These are phyloP conservation scores for Cryptotis parvus DNA, from an alignment of 2,113 vertebrate genomes.

Conservation along the genomic window DNA sequence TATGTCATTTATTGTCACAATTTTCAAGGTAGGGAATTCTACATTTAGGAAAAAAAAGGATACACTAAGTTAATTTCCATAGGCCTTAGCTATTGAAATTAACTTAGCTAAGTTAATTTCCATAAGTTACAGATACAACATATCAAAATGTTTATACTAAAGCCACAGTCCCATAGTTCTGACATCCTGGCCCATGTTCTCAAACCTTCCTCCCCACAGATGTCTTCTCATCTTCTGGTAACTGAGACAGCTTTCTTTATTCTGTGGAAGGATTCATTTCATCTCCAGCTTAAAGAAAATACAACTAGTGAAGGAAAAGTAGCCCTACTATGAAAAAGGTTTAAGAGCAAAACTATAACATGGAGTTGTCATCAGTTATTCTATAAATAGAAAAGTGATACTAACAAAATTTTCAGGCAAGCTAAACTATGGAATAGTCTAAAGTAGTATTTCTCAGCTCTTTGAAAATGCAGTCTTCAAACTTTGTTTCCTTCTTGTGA, in stretches of 20 bases:
- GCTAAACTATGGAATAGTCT: background rate
- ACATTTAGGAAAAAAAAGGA: background rate
- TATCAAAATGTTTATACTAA: background rate
- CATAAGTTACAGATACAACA: background rate
- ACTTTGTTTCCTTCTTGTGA: too few relatives aligned
- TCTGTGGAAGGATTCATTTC: background rate
- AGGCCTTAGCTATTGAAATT: too few relatives aligned
- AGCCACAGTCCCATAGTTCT: background rate
- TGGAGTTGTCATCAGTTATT: background rate
- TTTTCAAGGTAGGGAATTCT: background rate
- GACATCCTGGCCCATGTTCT: background rate
- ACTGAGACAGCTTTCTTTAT: constrained; percentile 10
- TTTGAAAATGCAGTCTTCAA: too few relatives aligned
- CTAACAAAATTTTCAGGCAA: background rate
- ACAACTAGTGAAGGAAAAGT: background rate
- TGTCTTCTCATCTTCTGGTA: background rate
- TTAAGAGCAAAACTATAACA: background rate
- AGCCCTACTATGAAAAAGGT: background rate
- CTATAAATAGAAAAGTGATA: background rate
- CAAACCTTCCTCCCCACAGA: background rate
- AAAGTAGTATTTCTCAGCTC: too few relatives aligned
- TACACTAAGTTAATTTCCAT: background rate
- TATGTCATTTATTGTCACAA: constrained; percentile 9
- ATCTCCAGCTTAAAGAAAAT: background rate
- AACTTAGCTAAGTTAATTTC: background rate